phyloP scores from a whole-genome alignment of 2,888 invertebrate genomes.

The Chymomyza procnemis region DNA sequence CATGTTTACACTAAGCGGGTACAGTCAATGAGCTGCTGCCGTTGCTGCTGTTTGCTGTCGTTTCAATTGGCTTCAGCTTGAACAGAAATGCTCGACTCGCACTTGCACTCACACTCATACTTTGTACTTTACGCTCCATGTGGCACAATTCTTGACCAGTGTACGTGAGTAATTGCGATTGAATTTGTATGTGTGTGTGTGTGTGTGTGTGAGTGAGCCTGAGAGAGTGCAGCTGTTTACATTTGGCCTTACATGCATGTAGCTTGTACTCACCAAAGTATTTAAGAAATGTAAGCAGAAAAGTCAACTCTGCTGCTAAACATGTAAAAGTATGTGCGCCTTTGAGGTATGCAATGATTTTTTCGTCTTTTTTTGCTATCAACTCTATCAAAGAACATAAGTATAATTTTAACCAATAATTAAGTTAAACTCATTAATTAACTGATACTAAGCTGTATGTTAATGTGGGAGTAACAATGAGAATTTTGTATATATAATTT shows the following conservation, averaged over 20 bases:
- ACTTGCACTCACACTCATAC: not conserved
- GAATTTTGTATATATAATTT: no score
- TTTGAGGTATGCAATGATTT: not conserved
- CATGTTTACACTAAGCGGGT: constrained; percentile 54
- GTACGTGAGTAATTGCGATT: not conserved
- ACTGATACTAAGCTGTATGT: no score
- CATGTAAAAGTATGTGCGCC: not conserved
- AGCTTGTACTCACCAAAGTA: constrained; percentile 6
- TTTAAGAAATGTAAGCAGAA: constrained; percentile 34
- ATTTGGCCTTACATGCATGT: constrained; percentile 25
- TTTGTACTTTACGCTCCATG: no score
- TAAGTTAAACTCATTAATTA: no score
- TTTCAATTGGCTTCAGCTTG: constrained; percentile 13
- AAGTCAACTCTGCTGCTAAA: not conserved
- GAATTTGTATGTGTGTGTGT: constrained; percentile 7
- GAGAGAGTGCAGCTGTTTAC: constrained; percentile 32
- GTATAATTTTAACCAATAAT: no score
- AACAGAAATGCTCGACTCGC: not conserved
- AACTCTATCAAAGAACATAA: not conserved
- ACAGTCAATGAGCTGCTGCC: constrained; percentile 31
- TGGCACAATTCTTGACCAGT: not conserved
- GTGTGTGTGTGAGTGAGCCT: no score
- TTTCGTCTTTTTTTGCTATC: not conserved
- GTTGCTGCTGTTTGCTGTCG: constrained; percentile 22
- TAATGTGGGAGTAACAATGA: no score